phyloP scores from a whole-genome alignment of 1,140 invertebrate species.

The Solenopsis fugax region DNA sequence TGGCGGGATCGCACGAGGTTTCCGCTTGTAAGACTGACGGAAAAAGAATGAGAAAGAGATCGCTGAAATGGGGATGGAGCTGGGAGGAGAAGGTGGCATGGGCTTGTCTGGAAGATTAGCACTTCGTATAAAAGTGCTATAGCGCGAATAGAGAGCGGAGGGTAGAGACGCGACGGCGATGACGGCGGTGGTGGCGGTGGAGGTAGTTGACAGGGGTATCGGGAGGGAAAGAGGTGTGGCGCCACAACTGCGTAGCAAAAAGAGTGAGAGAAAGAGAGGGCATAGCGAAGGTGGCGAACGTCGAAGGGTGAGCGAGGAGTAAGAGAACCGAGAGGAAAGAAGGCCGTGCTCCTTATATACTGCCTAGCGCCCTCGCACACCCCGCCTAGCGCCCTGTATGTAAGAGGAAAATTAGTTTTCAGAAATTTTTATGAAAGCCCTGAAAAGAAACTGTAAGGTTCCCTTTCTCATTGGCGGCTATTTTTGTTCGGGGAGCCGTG shows the following conservation, averaged over 20 bases:
- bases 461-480: conserved; percentile 86
- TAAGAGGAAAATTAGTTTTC: conserved; percentile 85
- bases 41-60: conserved; percentile 51
- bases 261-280: conserved; percentile 32
- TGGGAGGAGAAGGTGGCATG: conserved; percentile 55
- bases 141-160: conserved; percentile 74
- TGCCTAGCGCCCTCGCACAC: conserved; percentile 64
- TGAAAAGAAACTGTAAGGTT: conserved; percentile 85
- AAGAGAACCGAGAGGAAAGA: conserved; percentile 65
- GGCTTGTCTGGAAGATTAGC: conserved; percentile 86
- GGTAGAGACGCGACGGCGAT: conserved; percentile 59
- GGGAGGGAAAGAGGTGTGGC: conserved; percentile 37
- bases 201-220: conserved; percentile 60
- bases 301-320: conserved; percentile 66
- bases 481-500: conserved; percentile 81
- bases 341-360: conserved; percentile 73
- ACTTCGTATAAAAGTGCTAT: conserved; percentile 86
- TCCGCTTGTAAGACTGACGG: conserved; percentile 44
- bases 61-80: conserved; percentile 24
- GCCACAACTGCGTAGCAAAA: conserved; percentile 7
- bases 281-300: conserved; percentile 30
- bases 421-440: conserved; percentile 86
- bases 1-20: neutral
- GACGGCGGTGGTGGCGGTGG: conserved; percentile 42
- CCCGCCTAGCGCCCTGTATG: conserved; percentile 72